Conservation (phyloP, 2,113 vertebrate species). For the Istiophorus platypterus region DNA sequence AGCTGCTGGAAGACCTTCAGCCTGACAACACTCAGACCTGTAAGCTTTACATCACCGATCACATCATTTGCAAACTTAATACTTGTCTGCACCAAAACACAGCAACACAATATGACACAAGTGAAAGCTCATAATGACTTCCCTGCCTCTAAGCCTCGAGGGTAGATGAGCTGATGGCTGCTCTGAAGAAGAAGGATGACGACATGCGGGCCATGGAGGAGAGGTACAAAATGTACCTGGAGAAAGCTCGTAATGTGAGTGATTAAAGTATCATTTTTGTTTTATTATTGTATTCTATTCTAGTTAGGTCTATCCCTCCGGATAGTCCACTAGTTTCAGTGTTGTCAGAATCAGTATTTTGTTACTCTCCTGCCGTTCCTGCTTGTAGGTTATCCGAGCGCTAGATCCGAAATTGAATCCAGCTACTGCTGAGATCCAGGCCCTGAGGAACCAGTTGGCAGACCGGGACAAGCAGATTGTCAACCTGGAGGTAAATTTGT, state of each 20-base stretch:
- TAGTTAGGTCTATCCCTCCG: background rate
- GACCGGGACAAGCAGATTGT: conserved; percentile 94
- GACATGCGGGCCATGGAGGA: conserved; percentile 99
- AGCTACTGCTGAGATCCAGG: conserved; percentile 95
- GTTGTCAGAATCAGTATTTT: background rate
- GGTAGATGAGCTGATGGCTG: conserved; percentile 92
- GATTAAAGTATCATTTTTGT: background rate
- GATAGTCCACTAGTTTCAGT: background rate
- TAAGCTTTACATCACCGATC: conserved; percentile 24
- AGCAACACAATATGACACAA: background rate
- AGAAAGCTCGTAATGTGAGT: conserved; percentile 97
- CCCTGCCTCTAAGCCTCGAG: conserved; percentile 85
- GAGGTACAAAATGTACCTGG: conserved; percentile 98
- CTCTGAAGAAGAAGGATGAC: conserved; percentile 97
- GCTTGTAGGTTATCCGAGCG: conserved; percentile 94
- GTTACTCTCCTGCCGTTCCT: background rate
- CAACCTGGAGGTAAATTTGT: conserved; percentile 88
- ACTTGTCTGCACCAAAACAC: background rate
- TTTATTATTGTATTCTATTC: background rate
- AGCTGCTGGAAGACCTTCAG: conserved; percentile 94
- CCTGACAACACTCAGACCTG: conserved; percentile 90
- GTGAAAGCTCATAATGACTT: background rate
- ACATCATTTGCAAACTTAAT: background rate
- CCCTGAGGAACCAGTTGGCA: conserved; percentile 89
- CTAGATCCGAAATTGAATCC: conserved; percentile 97